A percentile compares a stretch with the other conserved stretches of the same genome.
These are phyloP conservation scores for Dromaius novaehollandiae DNA, from an alignment of 2,113 vertebrate species.

Conservation along the genomic window DNA sequence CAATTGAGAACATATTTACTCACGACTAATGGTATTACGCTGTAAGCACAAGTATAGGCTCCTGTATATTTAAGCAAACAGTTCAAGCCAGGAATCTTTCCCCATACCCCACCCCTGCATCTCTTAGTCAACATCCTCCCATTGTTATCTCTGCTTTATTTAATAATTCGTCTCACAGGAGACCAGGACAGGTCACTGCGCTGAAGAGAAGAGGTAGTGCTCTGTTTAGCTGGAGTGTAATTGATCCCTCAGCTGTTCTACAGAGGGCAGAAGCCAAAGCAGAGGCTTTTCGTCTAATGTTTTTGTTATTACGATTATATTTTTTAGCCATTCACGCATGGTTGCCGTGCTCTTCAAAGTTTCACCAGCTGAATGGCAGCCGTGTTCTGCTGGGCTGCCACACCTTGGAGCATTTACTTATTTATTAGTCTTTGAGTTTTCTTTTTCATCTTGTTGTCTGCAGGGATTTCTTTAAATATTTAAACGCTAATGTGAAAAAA, in stretches of 20 bases:
- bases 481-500: slow-evolving; percentile 25
- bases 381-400: neutral
- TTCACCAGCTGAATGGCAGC: neutral
- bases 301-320: neutral
- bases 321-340: neutral
- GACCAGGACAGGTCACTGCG: neutral
- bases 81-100: neutral
- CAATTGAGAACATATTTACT: neutral
- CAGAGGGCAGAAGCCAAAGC: neutral
- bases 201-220: neutral
- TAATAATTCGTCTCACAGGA: neutral
- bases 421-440: slow-evolving; percentile 34
- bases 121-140: neutral
- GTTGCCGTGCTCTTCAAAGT: neutral
- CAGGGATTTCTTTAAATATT: slow-evolving; percentile 57
- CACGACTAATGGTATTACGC: neutral
- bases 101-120: neutral
- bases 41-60: neutral
- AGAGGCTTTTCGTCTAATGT: neutral
- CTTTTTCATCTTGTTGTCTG: slow-evolving; percentile 49
- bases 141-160: neutral
- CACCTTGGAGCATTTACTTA: slow-evolving; percentile 45
- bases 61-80: neutral
- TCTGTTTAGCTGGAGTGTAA: neutral
- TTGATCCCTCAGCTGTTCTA: neutral